phyloP scores from a whole-genome alignment of 2,113 vertebrate genomes.

The Epinephelus lanceolatus region DNA sequence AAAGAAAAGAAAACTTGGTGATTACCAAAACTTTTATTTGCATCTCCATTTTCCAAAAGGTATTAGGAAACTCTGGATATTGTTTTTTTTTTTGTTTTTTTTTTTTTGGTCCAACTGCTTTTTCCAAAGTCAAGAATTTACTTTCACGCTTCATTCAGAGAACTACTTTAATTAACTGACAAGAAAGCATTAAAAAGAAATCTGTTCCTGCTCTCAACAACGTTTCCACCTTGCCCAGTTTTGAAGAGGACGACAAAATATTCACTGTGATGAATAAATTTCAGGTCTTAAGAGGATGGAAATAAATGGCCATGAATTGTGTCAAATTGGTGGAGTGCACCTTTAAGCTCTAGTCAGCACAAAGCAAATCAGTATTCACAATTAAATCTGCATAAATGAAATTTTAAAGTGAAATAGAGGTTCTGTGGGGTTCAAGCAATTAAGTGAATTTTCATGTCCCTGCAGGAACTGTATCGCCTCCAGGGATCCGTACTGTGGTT shows the following conservation, averaged over 20 bases:
- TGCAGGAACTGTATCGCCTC: constrained; percentile 93
- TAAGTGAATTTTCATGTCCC: constrained; percentile 17
- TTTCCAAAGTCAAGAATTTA: not conserved
- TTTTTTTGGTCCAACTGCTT: no score
- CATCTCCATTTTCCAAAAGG: not conserved
- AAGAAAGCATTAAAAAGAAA: not conserved
- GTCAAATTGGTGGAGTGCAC: not conserved
- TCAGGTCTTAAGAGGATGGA: not conserved
- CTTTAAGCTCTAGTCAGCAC: not conserved
- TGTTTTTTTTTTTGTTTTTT: no score
- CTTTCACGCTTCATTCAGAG: not conserved
- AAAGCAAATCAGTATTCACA: not conserved
- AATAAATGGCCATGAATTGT: no score
- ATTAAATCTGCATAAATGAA: not conserved
- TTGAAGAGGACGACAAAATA: not conserved
- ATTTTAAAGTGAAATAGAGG: not conserved
- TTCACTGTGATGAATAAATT: constrained; percentile 26
- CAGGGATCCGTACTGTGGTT: constrained; percentile 96
- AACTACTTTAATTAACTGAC: not conserved
- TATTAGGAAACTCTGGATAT: no score
- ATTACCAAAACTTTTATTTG: not conserved
- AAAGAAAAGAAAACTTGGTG: not conserved
- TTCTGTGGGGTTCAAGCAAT: not conserved
- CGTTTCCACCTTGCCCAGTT: not conserved
- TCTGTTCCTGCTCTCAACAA: not conserved